Base-by-base conservation (phyloP, 2,797 vertebrate genomes). In the Paguma larvata region DNA sequence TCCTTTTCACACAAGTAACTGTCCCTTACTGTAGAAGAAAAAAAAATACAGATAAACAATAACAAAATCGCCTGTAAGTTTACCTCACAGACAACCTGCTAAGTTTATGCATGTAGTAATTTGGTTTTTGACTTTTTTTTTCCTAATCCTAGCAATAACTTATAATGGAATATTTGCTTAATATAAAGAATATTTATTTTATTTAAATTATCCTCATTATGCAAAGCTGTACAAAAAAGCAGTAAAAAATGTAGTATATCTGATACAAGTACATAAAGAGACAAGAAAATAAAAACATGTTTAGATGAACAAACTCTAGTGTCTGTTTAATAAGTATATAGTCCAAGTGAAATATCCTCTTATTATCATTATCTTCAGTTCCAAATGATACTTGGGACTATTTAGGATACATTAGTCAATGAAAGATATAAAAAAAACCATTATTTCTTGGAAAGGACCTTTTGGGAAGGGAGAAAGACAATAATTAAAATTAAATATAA, bases 91-190 rank as follows among this genome's bases (percentile, higher is more conserved):
- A 65, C n/a, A 88, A 91, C 0, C 8, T 2, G 56, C 56, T 59
- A 59, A 78, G 48, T 23, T 93, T 77, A n/a, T 10, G 1, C 27
- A 82, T 62, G 3, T 27, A 73, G 68, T 51, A 59, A 73, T 84
- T 72, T 79, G 2, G 56, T 21, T 56, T 95, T 86, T 38, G 3
- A 51, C 34, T 23, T 59, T 59, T 72, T 46, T 67, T 46, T 67
- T 63, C 13, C 2, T 10, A 92, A 79, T 79, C 23, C 18, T 65
- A 65, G 27, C 19, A 89, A 51, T 77, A 51, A 89, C 85, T 92
- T 86, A 75, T 51, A 85, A 86, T 95, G 0, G 3, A 86, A 89
- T 91, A 91, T 63, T 93, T 77, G 15, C 6, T 87, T 95, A 83
- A 53, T 68, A 41, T 11, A 89, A 92, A 62, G 2, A 78, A 53